Evolutionary conservation across 2,888 invertebrate species (phyloP).

Genomic region (Plagodis pulveraria): DNA sequence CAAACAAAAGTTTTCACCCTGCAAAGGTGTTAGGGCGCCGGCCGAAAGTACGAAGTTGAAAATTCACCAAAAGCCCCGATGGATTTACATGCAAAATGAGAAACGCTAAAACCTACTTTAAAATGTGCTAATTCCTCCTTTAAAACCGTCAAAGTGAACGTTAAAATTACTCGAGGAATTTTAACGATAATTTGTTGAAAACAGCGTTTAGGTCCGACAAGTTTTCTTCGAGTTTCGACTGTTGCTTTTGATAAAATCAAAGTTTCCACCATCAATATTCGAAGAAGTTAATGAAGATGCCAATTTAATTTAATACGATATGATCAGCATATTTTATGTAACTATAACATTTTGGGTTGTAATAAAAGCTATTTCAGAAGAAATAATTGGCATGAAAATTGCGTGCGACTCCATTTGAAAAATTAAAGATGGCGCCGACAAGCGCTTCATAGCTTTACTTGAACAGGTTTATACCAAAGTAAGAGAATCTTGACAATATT

Average conservation of each 20-base stretch:
- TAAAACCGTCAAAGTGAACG: slow-evolving; percentile 51
- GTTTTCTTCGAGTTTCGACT: slow-evolving; percentile 24
- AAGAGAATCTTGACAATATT: no score
- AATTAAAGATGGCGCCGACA: no score
- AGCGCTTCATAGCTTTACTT: no score
- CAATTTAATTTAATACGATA: background rate
- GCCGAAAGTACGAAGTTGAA: slow-evolving; percentile 25
- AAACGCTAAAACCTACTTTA: slow-evolving; percentile 57
- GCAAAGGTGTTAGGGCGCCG: slow-evolving; percentile 26
- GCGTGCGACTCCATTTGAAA: no score
- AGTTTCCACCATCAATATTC: slow-evolving; percentile 33
- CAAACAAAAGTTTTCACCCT: slow-evolving; percentile 21
- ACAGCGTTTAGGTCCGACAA: slow-evolving; percentile 31
- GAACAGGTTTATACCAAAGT: no score
- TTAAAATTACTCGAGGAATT: slow-evolving; percentile 29
- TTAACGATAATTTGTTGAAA: slow-evolving; percentile 36
- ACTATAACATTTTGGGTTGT: no score
- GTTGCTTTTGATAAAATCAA: slow-evolving; percentile 37
- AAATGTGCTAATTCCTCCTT: slow-evolving; percentile 65
- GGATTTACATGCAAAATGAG: slow-evolving; percentile 75
- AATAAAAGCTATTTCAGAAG: no score
- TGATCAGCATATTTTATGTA: no score
- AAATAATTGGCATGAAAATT: no score
- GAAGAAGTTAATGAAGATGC: slow-evolving; percentile 18
- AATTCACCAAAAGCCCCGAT: slow-evolving; percentile 51